Evolutionary conservation across 2,113 vertebrate genomes (phyloP).

Genomic region (Colinus virginianus): DNA sequence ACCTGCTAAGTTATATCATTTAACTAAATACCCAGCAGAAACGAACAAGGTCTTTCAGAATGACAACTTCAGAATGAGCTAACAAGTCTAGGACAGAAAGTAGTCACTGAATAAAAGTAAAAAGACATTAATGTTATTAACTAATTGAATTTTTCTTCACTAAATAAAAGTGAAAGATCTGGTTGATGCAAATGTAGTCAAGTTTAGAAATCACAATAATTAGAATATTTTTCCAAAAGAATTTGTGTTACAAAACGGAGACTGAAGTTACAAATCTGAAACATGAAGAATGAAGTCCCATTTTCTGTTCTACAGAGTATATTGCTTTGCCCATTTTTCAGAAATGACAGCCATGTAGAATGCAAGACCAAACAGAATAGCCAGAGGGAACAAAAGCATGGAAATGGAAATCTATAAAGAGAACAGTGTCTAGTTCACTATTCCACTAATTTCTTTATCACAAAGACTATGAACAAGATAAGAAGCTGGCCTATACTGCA

Average conservation of each 20-base stretch:
- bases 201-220: neutral
- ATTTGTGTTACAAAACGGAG: neutral
- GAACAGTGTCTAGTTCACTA: neutral
- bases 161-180: slow-evolving; percentile 17
- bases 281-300: neutral
- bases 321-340: neutral
- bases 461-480: neutral
- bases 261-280: neutral
- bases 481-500: neutral
- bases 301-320: neutral
- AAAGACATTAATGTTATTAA: slow-evolving; percentile 23
- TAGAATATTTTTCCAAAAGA: neutral
- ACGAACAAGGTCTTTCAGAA: slow-evolving; percentile 16
- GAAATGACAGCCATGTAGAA: neutral
- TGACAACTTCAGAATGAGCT: slow-evolving; percentile 48
- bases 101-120: neutral
- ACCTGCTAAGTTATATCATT: slow-evolving; percentile 36
- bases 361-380: neutral
- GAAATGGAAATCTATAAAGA: neutral
- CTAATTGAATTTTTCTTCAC: slow-evolving; percentile 29
- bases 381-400: neutral
- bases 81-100: slow-evolving; percentile 26
- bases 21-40: slow-evolving; percentile 54
- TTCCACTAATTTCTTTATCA: neutral
- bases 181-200: neutral